Base-by-base conservation (phyloP, 1,140 invertebrate species). In the Dendrolimus punctatus region DNA sequence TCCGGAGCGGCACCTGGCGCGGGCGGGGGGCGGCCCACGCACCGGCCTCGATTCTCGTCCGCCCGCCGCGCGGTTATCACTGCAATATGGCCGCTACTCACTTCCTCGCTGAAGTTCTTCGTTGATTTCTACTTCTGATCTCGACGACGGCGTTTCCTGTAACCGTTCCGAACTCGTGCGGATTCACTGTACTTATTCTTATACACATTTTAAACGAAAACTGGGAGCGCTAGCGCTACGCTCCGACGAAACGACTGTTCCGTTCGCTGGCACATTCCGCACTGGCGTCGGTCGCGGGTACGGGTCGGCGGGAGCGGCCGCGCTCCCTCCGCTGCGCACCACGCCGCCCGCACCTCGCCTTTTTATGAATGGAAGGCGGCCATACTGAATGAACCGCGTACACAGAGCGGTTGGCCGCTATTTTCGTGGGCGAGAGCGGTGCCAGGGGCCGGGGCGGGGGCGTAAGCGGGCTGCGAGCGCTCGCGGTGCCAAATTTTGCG, bases 341-440 rank as follows among this genome's bases (percentile, higher is more conserved):
- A 68, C 66, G 53, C 77, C 69, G 68, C 71, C 80, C 75, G 72
- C 78, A 76, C 88, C 80, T 80, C 76, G 88, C 88, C 90, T 91
- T 92, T 92, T 92, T 92, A 92, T 92, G 91, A 92, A 92, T 92
- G 91, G 90, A 89, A 90, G 89, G 90, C 91, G 90, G 90, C 91
- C 91, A 92, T 92, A 90, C 91, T 92, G 91, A 91, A 89, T 89
- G 88, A 89, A 89, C 80, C 82, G 85, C 87, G 87, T 88, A 88
- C 80, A 81, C 84, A 68, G 77, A 82, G 78, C 80, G 80, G 84
- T 80, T 80, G 79, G 77, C 76, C 77, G 76, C 78, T 82, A 83
- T 82, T 85, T 81, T 82, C 75, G 80, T 80, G 76, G 82, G 79
- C 80, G 71, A 80, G 71, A 71, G 70, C 71, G 66, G 57, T 64